Evolutionary conservation across 2,113 vertebrate genomes (phyloP).

Genomic region (Peromyscus maniculatus): DNA sequence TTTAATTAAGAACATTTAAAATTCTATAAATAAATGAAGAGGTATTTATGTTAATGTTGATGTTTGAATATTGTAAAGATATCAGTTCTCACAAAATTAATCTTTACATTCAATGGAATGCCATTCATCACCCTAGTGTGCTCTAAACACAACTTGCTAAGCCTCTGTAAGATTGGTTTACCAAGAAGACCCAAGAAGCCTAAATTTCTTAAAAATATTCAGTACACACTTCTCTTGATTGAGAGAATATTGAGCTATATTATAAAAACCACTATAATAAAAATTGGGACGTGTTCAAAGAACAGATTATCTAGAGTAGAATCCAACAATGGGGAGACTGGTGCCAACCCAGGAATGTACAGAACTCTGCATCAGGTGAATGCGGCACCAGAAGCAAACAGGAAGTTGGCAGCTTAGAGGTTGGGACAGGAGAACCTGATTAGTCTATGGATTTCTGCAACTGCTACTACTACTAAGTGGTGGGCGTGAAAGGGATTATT

Average conservation of each 20-base stretch:
- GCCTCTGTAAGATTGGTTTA: background rate
- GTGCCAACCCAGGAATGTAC: background rate
- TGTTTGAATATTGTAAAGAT: background rate
- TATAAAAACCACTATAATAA: slow-evolving; percentile 13
- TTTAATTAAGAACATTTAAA: slow-evolving; percentile 34
- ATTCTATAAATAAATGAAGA: slow-evolving; percentile 36
- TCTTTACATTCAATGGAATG: background rate
- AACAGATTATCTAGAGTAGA: background rate
- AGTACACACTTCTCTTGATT: background rate
- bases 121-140: background rate
- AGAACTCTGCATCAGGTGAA: background rate
- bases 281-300: background rate
- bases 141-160: slow-evolving; percentile 33
- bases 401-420: background rate
- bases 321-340: background rate
- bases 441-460: background rate
- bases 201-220: background rate
- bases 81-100: slow-evolving; percentile 50
- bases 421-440: background rate
- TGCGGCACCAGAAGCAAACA: background rate
- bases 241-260: background rate
- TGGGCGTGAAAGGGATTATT: background rate
- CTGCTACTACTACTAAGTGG: background rate
- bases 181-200: background rate
- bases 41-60: slow-evolving; percentile 14